A percentile compares a stretch with the other conserved stretches of the same genome.
Conservation (phyloP, 2,888 invertebrate species). For the Yponomeuta plumbellus region DNA sequence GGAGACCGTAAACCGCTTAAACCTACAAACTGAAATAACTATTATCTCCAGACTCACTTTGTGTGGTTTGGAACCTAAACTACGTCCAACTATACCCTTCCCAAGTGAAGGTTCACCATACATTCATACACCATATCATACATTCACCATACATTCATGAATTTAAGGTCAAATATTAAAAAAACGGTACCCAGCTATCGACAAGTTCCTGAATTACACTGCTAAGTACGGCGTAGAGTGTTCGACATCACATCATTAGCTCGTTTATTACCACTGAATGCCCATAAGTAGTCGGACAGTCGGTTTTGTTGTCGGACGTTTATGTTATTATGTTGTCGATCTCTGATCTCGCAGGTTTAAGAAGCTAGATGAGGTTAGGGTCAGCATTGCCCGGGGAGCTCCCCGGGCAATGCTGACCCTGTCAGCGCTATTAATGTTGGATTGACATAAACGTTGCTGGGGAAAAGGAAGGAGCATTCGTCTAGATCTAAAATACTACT, state of each 20-base stretch:
- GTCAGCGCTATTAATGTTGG: not conserved
- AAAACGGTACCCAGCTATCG: not conserved
- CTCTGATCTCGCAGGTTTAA: not conserved
- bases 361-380: not conserved
- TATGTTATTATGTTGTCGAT: slow-evolving; percentile 1
- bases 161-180: too few species aligned
- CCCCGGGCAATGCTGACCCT: not conserved
- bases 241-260: not conserved
- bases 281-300: not conserved
- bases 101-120: too few species aligned
- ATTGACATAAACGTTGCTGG: not conserved
- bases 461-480: not conserved
- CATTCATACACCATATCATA: too few species aligned
- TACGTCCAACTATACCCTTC: too few species aligned
- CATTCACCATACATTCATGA: too few species aligned
- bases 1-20: too few species aligned
- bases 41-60: too few species aligned
- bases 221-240: not conserved
- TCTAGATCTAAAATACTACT: not conserved
- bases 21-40: too few species aligned
- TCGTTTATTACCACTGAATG: not conserved
- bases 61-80: too few species aligned
- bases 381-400: too few species aligned
- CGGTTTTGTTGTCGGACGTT: not conserved
- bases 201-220: not conserved